These are phyloP conservation scores for Chanos chanos DNA, from an alignment of 2,797 vertebrate species.

Conservation along the genomic window DNA sequence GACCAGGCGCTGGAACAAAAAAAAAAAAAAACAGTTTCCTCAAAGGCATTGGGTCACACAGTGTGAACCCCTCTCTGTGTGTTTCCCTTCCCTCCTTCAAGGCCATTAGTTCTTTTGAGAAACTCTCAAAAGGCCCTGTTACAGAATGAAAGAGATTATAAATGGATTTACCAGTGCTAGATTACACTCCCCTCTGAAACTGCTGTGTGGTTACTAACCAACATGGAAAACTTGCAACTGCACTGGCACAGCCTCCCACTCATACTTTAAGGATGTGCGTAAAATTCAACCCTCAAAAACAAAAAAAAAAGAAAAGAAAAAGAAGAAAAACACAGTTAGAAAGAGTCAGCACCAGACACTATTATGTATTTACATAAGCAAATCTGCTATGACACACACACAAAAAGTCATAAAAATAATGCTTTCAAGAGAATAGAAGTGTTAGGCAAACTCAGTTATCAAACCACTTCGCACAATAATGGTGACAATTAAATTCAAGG, in stretches of 20 bases:
- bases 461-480: too few species aligned
- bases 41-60: constrained; percentile 27
- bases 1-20: constrained; percentile 12
- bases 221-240: neutral
- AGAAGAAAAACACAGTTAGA: neutral
- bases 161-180: neutral
- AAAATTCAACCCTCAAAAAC: too few species aligned
- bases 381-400: too few species aligned
- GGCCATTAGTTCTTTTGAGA: neutral
- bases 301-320: neutral
- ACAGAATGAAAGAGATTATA: neutral
- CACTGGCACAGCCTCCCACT: neutral
- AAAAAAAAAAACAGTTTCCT: too few species aligned
- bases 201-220: constrained; percentile 10
- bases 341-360: neutral
- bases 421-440: neutral
- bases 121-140: neutral
- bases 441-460: too few species aligned
- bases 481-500: too few species aligned
- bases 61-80: constrained; percentile 1
- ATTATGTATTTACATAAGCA: neutral
- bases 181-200: neutral
- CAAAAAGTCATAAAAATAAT: neutral
- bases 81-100: constrained; percentile 10
- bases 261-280: too few species aligned